phyloP scores from a whole-genome alignment of 2,797 vertebrate genomes.

The Enteromius radiatus region DNA sequence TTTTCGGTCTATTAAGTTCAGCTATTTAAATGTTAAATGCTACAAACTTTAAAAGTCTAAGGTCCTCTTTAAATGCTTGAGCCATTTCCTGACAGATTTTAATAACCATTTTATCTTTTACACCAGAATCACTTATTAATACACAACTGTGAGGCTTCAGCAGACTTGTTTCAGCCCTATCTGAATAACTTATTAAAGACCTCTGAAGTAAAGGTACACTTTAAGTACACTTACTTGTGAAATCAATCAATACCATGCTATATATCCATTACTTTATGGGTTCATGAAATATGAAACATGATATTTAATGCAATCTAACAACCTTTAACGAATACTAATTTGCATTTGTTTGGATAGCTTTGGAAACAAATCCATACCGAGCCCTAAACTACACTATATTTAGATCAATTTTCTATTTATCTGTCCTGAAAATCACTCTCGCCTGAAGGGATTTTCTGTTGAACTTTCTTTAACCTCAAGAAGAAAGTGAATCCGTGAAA shows the following conservation, averaged over 20 bases:
- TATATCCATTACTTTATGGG: background rate
- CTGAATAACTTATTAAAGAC: background rate
- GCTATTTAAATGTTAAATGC: background rate
- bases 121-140: background rate
- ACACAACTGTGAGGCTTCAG: background rate
- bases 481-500: slow-evolving; percentile 21
- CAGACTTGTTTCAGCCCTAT: background rate
- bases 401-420: background rate
- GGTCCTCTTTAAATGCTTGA: background rate
- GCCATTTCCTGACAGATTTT: background rate
- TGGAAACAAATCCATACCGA: background rate
- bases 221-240: background rate
- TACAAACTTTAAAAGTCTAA: background rate
- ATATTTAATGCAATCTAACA: background rate
- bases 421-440: slow-evolving; percentile 20
- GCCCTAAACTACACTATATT: slow-evolving; percentile 1
- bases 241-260: background rate
- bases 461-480: slow-evolving; percentile 36
- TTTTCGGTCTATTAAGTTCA: background rate
- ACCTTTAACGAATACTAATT: background rate
- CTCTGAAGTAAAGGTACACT: background rate
- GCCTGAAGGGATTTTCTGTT: slow-evolving; percentile 29
- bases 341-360: background rate
- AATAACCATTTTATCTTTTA: background rate
- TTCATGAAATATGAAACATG: background rate